A percentile compares a stretch with the other conserved stretches of the same genome.
phyloP scores from a whole-genome alignment of 1,140 invertebrate species.

The Listronotus bonariensis region DNA sequence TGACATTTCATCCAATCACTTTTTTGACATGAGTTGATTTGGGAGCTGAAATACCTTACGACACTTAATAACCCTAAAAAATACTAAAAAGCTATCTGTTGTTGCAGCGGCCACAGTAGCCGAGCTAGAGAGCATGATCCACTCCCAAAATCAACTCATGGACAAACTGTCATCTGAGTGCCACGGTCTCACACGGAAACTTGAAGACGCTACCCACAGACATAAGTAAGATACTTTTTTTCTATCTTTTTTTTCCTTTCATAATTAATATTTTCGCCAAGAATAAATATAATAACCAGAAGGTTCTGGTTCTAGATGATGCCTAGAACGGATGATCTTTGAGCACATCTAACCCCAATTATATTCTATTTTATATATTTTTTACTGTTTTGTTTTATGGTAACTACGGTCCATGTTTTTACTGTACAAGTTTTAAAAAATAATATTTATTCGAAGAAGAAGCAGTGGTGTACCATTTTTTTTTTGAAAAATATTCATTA shows the following conservation, averaged over 20 bases:
- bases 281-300: no score
- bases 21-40: slow-evolving; percentile 50
- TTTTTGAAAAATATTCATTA: no score
- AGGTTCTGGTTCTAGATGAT: no score
- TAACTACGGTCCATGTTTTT: no score
- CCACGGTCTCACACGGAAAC: slow-evolving; percentile 80
- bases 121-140: slow-evolving; percentile 83
- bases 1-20: slow-evolving; percentile 5
- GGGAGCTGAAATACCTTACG: slow-evolving; percentile 27
- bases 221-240: slow-evolving; percentile 73
- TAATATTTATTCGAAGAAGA: no score
- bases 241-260: slow-evolving; percentile 22
- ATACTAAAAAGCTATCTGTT: slow-evolving; percentile 26
- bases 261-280: no score
- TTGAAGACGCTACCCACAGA: slow-evolving; percentile 79
- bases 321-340: no score
- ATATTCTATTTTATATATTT: no score
- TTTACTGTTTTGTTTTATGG: no score
- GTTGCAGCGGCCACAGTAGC: slow-evolving; percentile 77
- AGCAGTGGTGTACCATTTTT: no score
- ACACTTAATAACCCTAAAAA: neutral
- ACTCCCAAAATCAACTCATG: slow-evolving; percentile 85
- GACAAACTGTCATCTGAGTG: slow-evolving; percentile 84
- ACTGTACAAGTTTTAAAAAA: no score
- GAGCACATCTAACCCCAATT: no score